Percentiles rank a stretch among this genome's conserved stretches.
Evolutionary conservation across 1,140 invertebrate species (phyloP).

Genomic region (Scylla paramamosain): DNA sequence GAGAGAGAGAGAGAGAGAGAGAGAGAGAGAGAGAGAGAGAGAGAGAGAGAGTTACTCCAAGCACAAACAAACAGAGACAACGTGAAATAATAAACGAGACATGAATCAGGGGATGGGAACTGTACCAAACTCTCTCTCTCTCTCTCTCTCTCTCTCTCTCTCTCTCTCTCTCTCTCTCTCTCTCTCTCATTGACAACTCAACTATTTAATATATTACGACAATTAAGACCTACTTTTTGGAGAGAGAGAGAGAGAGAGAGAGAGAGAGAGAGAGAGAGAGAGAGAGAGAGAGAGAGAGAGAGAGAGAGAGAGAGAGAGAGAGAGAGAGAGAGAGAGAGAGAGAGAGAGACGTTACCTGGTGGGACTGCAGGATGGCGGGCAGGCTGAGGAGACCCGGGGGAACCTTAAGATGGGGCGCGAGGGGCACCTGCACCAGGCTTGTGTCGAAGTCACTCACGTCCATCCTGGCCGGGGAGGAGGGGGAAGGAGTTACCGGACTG

Average conservation of each 20-base stretch:
- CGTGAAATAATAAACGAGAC: neutral
- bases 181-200: neutral
- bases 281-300: neutral
- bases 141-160: constrained; percentile 4
- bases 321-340: neutral
- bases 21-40: too few species aligned
- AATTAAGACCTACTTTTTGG: too few species aligned
- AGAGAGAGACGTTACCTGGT: constrained; percentile 57
- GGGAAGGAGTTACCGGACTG: too few species aligned
- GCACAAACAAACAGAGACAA: neutral
- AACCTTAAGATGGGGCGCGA: constrained; percentile 73
- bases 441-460: constrained; percentile 73
- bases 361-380: constrained; percentile 68
- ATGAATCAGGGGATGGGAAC: neutral
- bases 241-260: constrained; percentile 28
- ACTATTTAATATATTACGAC: too few species aligned
- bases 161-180: constrained; percentile 18
- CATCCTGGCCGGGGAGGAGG: constrained; percentile 44
- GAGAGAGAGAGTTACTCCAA: neutral
- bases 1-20: too few species aligned
- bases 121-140: neutral
- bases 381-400: constrained; percentile 61
- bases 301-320: constrained; percentile 26
- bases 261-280: constrained; percentile 35
- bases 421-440: constrained; percentile 68